These are phyloP conservation scores for Imbricaverruca yamaguchii DNA, from an alignment of 2,888 invertebrate species.

Conservation along the genomic window DNA sequence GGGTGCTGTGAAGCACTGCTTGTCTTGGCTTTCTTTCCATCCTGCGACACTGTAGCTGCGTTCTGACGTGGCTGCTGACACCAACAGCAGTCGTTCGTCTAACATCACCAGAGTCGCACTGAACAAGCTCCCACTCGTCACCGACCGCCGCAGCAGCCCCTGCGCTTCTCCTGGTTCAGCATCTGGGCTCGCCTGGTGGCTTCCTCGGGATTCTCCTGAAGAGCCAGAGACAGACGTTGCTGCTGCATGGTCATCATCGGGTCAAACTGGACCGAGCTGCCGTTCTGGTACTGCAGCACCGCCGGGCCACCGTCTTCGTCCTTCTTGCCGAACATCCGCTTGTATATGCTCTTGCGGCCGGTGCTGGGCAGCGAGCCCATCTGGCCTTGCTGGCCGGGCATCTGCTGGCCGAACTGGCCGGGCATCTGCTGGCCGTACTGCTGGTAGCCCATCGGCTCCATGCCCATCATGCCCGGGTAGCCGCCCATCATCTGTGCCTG, in stretches of 20 bases:
- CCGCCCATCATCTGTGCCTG: not conserved
- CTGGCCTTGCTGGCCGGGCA: not conserved
- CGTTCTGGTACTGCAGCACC: slow-evolving; percentile 1
- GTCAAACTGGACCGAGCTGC: not conserved
- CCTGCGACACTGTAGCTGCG: too few relatives aligned
- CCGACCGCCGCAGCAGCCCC: not conserved
- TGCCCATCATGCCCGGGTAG: too few relatives aligned
- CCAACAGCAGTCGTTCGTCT: too few relatives aligned
- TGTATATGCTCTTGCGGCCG: not conserved
- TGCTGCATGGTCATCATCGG: slow-evolving; percentile 23
- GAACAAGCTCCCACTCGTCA: too few relatives aligned
- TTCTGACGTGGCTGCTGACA: too few relatives aligned
- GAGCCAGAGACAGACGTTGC: slow-evolving; percentile 26
- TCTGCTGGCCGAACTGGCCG: not conserved
- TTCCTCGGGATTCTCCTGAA: not conserved
- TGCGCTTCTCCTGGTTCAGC: slow-evolving; percentile 4
- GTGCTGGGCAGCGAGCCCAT: not conserved
- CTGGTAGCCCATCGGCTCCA: too few relatives aligned
- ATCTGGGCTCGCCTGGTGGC: not conserved
- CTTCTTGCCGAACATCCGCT: slow-evolving; percentile 4
- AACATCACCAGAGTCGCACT: too few relatives aligned
- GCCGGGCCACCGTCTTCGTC: not conserved
- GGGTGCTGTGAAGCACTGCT: too few relatives aligned
- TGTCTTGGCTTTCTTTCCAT: too few relatives aligned
- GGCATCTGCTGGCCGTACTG: too few relatives aligned